Evolutionary conservation across 2,113 vertebrate genomes (phyloP).

Genomic region (Mandrillus leucophaeus): DNA sequence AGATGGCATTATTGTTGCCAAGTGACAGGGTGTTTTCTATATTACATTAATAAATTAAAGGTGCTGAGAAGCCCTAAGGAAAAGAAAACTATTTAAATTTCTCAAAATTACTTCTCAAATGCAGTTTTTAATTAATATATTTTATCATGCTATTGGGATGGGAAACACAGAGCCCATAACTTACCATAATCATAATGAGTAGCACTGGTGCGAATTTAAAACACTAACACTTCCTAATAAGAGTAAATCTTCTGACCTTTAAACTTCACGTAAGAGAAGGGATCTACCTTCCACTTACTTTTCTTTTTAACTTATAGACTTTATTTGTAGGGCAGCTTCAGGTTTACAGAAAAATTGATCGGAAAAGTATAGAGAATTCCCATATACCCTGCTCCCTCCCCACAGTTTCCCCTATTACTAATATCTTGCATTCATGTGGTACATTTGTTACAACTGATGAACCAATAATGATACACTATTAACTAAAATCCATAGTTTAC

Average conservation of each 20-base stretch:
- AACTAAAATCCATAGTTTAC: not conserved
- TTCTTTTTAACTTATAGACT: not conserved
- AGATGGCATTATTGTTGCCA: not conserved
- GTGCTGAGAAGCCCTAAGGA: not conserved
- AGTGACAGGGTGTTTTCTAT: not conserved
- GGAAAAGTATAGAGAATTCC: not conserved
- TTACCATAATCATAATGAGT: not conserved
- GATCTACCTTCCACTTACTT: not conserved
- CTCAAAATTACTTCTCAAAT: not conserved
- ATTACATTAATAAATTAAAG: constrained; percentile 1
- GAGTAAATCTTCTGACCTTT: not conserved
- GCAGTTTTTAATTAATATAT: constrained; percentile 19
- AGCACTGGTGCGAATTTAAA: not conserved
- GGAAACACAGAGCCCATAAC: not conserved
- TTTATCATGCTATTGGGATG: not conserved
- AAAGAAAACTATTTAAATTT: not conserved
- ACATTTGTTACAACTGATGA: not conserved
- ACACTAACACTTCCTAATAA: not conserved
- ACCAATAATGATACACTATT: not conserved
- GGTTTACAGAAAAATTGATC: not conserved
- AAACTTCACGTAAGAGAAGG: not conserved
- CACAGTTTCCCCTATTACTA: not conserved
- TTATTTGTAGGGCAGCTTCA: not conserved
- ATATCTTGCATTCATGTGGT: not conserved
- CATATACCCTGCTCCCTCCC: not conserved